Evolutionary conservation across 2,113 vertebrate genomes (phyloP), one percentile per base, ranked within the genome.

Genomic region (Mesoclemmys tuberculata): DNA sequence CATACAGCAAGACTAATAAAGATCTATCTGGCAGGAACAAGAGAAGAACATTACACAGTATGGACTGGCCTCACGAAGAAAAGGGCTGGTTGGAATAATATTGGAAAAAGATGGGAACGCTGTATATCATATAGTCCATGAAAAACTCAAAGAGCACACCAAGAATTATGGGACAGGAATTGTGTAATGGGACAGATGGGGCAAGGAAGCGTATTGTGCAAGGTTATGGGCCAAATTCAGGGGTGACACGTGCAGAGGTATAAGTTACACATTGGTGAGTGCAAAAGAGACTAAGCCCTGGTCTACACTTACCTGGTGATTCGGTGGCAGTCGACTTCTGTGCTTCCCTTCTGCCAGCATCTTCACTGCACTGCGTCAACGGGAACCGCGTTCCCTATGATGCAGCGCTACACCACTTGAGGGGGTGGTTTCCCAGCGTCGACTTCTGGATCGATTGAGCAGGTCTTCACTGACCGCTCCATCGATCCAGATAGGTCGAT

Each of bases 51-150:
- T 90, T 93, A 88, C 64, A n/a, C 1, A 0, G 84, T 95, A 93
- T 83, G 92, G 79, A 91, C 52, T 0, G 1, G 87, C 85, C 89
- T 92, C 89, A 92, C 78, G 44, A 96, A 97, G 85, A 89, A 87
- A 78, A 81, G 29, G 0, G 0, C 44, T 79, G 46, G 14, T 5
- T 87, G 81, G 90, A 96, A 93, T 82, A 85, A 95, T 96, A 96
- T 88, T 95, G 88, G 90, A 95, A 96, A 97, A 97, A 97, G 55
- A 95, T 95, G 88, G 74, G 74, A 94, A 84, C 56, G 85, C 74
- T 54, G 82, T 49, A 78, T 94, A 52, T 80, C 93, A 46, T 38
- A 52, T 88, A 61, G 56, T 74, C 85, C 87, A 87, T 90, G 83
- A 95, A 94, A 14, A 95, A 90, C 92, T 78, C 93, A 92, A 71